Conservation (phyloP, 2,888 invertebrate species). For the Dasysyrphus albostriatus region DNA sequence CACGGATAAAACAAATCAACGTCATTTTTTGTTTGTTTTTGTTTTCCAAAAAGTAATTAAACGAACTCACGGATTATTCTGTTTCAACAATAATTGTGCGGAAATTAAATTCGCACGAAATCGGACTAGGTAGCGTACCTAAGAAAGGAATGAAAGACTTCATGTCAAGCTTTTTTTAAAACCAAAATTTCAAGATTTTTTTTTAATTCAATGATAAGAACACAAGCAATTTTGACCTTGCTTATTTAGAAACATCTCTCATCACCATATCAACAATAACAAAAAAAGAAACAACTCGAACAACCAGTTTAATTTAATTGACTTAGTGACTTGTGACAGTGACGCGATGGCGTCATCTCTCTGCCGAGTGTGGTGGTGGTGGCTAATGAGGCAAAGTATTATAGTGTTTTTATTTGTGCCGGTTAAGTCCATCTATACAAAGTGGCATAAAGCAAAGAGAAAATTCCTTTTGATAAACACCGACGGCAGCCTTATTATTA, state of each 20-base stretch:
- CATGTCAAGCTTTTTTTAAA: neutral
- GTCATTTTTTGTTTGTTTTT: neutral
- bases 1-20: constrained; percentile 37
- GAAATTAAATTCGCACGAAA: constrained; percentile 23
- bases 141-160: neutral
- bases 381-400: constrained; percentile 35
- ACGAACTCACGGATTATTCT: neutral
- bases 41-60: constrained; percentile 30
- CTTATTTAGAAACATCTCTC: constrained; percentile 69
- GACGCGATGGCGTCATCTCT: constrained; percentile 66
- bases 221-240: constrained; percentile 58
- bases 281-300: constrained; percentile 24
- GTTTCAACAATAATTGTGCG: constrained; percentile 2
- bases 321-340: constrained; percentile 67
- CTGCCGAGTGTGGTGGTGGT: constrained; percentile 28
- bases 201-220: constrained; percentile 51
- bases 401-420: neutral
- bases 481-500: neutral
- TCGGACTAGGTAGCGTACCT: neutral
- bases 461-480: constrained; percentile 44
- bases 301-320: constrained; percentile 72
- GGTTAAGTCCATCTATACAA: constrained; percentile 9
- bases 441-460: constrained; percentile 5
- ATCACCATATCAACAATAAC: constrained; percentile 20
- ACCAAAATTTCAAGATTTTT: constrained; percentile 4